phyloP scores from a whole-genome alignment of 2,113 vertebrate genomes.

The Rallus limicola region DNA sequence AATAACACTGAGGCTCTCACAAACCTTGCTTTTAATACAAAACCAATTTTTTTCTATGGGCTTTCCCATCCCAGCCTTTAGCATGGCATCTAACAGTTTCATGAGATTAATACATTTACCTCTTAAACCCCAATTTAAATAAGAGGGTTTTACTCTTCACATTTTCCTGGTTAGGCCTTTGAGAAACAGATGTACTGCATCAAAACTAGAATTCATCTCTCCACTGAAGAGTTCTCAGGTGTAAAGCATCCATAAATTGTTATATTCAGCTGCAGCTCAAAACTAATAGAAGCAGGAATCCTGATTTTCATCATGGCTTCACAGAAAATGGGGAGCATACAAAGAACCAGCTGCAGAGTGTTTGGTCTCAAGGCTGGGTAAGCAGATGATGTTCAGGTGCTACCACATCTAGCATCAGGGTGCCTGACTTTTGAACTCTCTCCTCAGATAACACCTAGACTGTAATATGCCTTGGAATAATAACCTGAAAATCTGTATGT shows the following conservation, averaged over 20 bases:
- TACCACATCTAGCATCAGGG: neutral
- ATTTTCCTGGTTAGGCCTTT: neutral
- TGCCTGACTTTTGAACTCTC: neutral
- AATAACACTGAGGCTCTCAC: neutral
- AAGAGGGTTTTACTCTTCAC: neutral
- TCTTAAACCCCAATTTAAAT: neutral
- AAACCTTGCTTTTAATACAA: neutral
- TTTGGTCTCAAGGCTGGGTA: neutral
- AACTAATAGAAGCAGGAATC: neutral
- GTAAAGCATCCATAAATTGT: neutral
- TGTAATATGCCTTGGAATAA: neutral
- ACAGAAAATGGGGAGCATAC: neutral
- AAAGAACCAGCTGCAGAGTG: neutral
- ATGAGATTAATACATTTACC: neutral
- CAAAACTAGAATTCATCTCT: neutral
- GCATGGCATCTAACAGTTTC: neutral
- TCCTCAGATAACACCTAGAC: neutral
- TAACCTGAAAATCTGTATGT: fast-evolving
- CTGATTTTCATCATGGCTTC: neutral
- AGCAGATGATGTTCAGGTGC: neutral
- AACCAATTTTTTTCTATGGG: neutral
- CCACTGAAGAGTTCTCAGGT: neutral
- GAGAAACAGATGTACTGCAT: neutral
- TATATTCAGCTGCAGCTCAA: neutral
- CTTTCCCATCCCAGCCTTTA: neutral